Percentiles rank a stretch among this genome's conserved stretches.
Conservation (phyloP, 35 echinoderm and acorn worm genomes). For the Diadema setosum region DNA sequence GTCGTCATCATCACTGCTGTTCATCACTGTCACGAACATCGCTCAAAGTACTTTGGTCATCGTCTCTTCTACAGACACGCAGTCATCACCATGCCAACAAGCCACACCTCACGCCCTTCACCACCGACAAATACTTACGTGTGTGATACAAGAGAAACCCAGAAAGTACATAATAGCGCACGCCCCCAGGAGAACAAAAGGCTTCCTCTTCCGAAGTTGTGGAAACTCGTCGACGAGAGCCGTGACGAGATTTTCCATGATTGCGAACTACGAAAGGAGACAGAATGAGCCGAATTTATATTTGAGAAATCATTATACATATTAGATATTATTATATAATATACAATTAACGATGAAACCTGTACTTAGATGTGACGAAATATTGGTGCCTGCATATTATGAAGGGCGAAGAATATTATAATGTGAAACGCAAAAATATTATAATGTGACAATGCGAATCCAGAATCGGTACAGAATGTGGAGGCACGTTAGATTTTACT, state of each 20-base stretch:
- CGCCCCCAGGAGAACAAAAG: conserved; percentile 20
- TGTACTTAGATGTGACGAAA: background rate
- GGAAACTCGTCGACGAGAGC: conserved; percentile 78
- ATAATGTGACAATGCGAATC: no score
- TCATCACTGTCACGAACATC: no score
- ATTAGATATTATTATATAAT: background rate
- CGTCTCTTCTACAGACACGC: no score
- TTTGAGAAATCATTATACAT: background rate
- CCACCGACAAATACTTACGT: conserved; percentile 40
- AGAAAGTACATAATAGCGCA: conserved; percentile 63
- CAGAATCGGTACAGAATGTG: no score
- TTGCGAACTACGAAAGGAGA: conserved; percentile 49
- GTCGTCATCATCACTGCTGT: no score
- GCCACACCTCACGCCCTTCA: no score
- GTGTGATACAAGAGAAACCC: conserved; percentile 78
- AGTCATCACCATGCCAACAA: no score
- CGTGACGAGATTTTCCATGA: conserved; percentile 88
- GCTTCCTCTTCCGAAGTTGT: conserved; percentile 62
- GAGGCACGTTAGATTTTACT: no score
- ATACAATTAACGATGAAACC: background rate
- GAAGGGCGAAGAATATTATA: no score
- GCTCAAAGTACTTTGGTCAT: no score
- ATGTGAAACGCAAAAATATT: no score
- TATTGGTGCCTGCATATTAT: background rate
- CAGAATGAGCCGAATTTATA: background rate